Conservation (phyloP, 2,888 invertebrate genomes). For the Hypomecis atomaria region DNA sequence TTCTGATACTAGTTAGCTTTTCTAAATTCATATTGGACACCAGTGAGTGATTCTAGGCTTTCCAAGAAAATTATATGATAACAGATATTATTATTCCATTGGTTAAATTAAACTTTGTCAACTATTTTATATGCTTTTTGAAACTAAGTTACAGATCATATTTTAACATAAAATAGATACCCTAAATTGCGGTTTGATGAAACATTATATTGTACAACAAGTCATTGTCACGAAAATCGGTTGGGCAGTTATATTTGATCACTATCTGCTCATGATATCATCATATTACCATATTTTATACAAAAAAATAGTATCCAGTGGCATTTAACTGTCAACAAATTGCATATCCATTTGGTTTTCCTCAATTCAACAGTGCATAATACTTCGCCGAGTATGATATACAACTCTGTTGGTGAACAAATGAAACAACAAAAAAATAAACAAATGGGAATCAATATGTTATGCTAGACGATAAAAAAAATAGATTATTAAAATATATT, state of each 20-base stretch:
- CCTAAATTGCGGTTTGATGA: conserved; percentile 2
- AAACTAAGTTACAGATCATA: neutral
- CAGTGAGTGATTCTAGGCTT: too few relatives aligned
- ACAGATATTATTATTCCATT: too few relatives aligned
- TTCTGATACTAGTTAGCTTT: too few relatives aligned
- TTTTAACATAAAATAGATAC: neutral
- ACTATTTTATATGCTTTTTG: neutral
- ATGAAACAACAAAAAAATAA: neutral
- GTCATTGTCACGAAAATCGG: conserved; percentile 2
- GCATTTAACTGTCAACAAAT: conserved; percentile 10
- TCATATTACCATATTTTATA: neutral
- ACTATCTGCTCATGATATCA: neutral
- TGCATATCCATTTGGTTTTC: conserved; percentile 20
- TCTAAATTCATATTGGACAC: too few relatives aligned
- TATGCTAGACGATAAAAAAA: too few relatives aligned
- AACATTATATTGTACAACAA: neutral
- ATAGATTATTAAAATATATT: too few relatives aligned
- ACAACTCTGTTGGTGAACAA: neutral
- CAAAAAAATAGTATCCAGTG: too few relatives aligned
- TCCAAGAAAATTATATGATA: too few relatives aligned
- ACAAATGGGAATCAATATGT: too few relatives aligned
- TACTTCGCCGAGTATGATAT: too few relatives aligned
- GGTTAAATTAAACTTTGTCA: too few relatives aligned
- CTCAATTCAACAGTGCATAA: conserved; percentile 16
- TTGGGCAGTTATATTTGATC: neutral